phyloP scores from a whole-genome alignment of 1,140 invertebrate genomes.

The Drosophila triauraria region DNA sequence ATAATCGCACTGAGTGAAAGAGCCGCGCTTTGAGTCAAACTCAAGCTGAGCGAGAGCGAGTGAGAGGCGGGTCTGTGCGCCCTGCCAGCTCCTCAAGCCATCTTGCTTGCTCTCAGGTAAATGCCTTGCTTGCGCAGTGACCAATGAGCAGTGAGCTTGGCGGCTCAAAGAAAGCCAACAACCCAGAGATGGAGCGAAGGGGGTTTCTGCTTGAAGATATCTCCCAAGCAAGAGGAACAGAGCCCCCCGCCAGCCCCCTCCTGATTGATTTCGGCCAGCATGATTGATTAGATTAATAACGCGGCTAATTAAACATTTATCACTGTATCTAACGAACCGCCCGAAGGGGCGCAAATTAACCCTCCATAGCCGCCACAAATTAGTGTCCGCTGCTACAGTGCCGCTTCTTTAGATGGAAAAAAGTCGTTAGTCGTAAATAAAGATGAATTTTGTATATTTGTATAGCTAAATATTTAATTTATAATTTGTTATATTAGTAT shows the following conservation, averaged over 20 bases:
- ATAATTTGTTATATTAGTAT: too few relatives aligned
- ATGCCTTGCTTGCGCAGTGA: not conserved
- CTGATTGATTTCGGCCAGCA: conserved; percentile 65
- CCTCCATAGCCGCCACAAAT: conserved; percentile 36
- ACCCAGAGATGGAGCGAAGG: not conserved
- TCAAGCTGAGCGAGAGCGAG: conserved; percentile 55
- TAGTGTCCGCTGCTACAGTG: conserved; percentile 20
- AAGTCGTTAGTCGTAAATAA: not conserved
- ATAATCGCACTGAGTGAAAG: conserved; percentile 55
- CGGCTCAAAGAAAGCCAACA: conserved; percentile 31
- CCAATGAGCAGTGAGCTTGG: conserved; percentile 12
- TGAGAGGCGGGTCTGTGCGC: conserved; percentile 32
- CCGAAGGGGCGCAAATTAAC: conserved; percentile 48
- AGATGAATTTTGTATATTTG: not conserved
- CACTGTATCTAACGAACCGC: conserved; percentile 66
- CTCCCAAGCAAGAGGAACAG: not conserved
- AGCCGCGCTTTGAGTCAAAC: conserved; percentile 33
- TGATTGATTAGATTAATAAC: conserved; percentile 83
- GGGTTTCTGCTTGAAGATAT: conserved; percentile 5
- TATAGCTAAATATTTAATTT: not conserved
- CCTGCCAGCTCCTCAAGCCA: not conserved
- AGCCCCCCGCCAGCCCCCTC: conserved; percentile 13
- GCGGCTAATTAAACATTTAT: conserved; percentile 81
- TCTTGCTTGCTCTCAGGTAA: conserved; percentile 2
- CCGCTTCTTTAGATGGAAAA: conserved; percentile 12